Conservation (phyloP, 2,888 invertebrate species). For the Gymnoscelis rufifasciata region DNA sequence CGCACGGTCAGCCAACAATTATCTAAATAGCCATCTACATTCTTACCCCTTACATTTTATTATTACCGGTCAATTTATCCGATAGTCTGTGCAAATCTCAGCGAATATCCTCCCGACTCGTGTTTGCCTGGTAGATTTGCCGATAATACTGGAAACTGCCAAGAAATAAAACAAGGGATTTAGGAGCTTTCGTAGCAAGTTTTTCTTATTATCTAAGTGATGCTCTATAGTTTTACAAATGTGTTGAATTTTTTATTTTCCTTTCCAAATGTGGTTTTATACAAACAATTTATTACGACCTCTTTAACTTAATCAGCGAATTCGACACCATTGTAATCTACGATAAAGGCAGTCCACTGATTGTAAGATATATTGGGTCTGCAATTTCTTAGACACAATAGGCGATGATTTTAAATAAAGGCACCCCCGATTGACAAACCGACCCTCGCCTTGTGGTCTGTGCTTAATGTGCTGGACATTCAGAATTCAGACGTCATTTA, state of each 20-base stretch:
- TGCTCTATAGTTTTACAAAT: slow-evolving; percentile 1
- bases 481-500: slow-evolving; percentile 49
- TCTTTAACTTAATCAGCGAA: not conserved
- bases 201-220: slow-evolving; percentile 16
- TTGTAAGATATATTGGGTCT: slow-evolving; percentile 32
- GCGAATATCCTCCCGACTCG: slow-evolving; percentile 51
- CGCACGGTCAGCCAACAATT: slow-evolving; percentile 73
- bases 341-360: slow-evolving; percentile 16
- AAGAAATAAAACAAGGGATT: slow-evolving; percentile 60
- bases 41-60: slow-evolving; percentile 80
- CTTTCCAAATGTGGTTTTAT: no score
- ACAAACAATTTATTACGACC: no score
- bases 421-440: slow-evolving; percentile 60
- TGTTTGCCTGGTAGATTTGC: slow-evolving; percentile 70
- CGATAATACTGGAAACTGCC: slow-evolving; percentile 60
- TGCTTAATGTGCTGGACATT: slow-evolving; percentile 76
- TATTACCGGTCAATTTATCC: slow-evolving; percentile 79
- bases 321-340: slow-evolving; percentile 6
- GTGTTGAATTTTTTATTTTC: not conserved
- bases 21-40: slow-evolving; percentile 80
- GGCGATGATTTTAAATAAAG: slow-evolving; percentile 69
- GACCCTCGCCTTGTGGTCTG: slow-evolving; percentile 58
- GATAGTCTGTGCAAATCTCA: slow-evolving; percentile 67
- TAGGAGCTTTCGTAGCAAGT: slow-evolving; percentile 32
- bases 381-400: slow-evolving; percentile 57